Evolutionary conservation across 2,113 vertebrate genomes (phyloP).

Genomic region (Oryzias curvinotus): DNA sequence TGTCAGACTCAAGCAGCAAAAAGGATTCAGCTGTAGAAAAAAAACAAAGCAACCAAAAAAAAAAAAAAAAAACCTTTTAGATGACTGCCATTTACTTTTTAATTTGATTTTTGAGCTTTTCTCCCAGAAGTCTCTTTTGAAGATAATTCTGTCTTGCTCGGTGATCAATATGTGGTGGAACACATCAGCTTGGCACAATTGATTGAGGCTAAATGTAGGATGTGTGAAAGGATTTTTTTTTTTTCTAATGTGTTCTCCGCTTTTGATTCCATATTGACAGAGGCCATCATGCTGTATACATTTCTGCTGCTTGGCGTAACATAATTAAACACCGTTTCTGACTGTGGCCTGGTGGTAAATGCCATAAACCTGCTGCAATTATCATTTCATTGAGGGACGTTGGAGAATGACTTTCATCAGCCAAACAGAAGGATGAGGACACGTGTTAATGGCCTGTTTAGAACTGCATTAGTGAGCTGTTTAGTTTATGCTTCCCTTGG

Average conservation of each 20-base stretch:
- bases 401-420: slow-evolving; percentile 41
- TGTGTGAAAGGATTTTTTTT: slow-evolving; percentile 36
- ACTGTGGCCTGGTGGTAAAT: slow-evolving; percentile 30
- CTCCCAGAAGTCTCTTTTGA: slow-evolving; percentile 26
- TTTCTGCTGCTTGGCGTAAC: slow-evolving; percentile 22
- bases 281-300: slow-evolving; percentile 46
- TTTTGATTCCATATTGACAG: slow-evolving; percentile 65
- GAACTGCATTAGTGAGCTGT: slow-evolving; percentile 25
- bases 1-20: neutral
- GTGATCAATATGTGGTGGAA: slow-evolving; percentile 64
- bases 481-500: slow-evolving; percentile 14
- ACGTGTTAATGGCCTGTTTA: slow-evolving; percentile 17
- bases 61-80: neutral
- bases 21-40: neutral
- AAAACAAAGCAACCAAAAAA: neutral
- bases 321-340: slow-evolving; percentile 49
- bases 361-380: slow-evolving; percentile 36
- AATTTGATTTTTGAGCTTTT: slow-evolving; percentile 9
- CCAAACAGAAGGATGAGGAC: slow-evolving; percentile 14
- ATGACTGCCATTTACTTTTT: slow-evolving; percentile 3
- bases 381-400: slow-evolving; percentile 46
- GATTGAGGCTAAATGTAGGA: slow-evolving; percentile 57
- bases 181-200: slow-evolving; percentile 40
- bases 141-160: slow-evolving; percentile 37
- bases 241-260: slow-evolving; percentile 19